Percentiles rank a stretch among this genome's conserved stretches.
These are phyloP conservation scores for Colletes gigas DNA, from an alignment of 1,140 invertebrate genomes.

Conservation along the genomic window DNA sequence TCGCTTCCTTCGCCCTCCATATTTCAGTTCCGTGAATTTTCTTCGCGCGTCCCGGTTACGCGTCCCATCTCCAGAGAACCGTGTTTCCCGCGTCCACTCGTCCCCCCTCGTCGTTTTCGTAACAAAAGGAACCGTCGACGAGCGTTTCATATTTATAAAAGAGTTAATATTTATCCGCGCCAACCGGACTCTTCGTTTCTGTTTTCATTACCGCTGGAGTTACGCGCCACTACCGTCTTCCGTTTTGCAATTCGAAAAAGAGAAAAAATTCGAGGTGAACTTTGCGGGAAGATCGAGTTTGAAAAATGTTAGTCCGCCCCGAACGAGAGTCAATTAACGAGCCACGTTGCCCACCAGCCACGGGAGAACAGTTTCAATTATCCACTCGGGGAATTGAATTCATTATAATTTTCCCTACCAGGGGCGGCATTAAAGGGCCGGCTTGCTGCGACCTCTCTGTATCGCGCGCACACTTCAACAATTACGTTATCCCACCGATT, in stretches of 20 bases:
- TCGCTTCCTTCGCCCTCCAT: conserved; percentile 12
- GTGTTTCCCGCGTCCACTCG: conserved; percentile 28
- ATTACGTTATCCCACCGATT: conserved; percentile 46
- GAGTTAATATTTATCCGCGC: conserved; percentile 46
- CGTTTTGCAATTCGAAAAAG: too few species aligned
- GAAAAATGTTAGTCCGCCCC: neutral
- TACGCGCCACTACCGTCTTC: neutral
- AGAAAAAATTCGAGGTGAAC: too few species aligned
- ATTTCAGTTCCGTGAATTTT: conserved; percentile 23
- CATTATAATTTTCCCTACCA: conserved; percentile 20
- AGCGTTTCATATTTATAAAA: conserved; percentile 51
- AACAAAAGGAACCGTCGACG: conserved; percentile 6
- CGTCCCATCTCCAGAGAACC: conserved; percentile 49
- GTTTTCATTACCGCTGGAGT: neutral
- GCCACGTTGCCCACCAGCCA: neutral
- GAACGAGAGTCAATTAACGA: neutral
- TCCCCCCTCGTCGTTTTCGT: conserved; percentile 6
- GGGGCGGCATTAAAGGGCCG: neutral
- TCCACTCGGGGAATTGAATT: neutral
- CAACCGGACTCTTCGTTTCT: conserved; percentile 2
- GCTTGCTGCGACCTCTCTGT: conserved; percentile 17
- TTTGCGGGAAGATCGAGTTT: too few species aligned
- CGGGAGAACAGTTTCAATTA: conserved; percentile 7
- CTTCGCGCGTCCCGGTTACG: conserved; percentile 19
- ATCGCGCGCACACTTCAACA: conserved; percentile 20